These are phyloP conservation scores for Pangasianodon hypophthalmus DNA, from an alignment of 2,113 vertebrate species.

Conservation along the genomic window DNA sequence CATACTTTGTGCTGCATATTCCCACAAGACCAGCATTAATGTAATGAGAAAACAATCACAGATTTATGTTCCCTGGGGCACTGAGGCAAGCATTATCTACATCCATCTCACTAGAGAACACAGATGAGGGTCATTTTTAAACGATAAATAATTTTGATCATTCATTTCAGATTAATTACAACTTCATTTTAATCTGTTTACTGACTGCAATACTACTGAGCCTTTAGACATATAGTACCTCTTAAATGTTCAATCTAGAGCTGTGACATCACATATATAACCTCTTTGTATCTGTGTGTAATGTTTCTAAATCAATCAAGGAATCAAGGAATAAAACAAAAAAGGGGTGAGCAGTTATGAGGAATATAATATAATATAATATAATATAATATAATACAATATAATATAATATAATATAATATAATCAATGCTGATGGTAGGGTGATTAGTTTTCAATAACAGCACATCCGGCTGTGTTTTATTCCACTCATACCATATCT, in stretches of 20 bases:
- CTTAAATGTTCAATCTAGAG: not conserved
- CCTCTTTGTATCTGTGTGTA: not conserved
- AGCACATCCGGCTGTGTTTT: not conserved
- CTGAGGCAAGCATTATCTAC: conserved; percentile 11
- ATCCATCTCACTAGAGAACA: conserved; percentile 19
- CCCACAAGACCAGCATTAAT: conserved; percentile 14
- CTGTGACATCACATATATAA: not conserved
- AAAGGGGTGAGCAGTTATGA: not conserved
- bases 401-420: not conserved
- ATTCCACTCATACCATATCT: not conserved
- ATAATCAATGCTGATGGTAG: not conserved
- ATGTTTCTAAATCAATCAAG: conserved; percentile 5
- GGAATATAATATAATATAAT: no score
- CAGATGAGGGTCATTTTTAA: conserved; percentile 15
- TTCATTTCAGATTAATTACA: conserved; percentile 19
- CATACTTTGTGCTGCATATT: conserved; percentile 13
- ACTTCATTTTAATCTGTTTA: not conserved
- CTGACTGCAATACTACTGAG: not conserved
- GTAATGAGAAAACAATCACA: conserved; percentile 29
- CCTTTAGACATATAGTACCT: not conserved
- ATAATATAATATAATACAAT: not conserved
- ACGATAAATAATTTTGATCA: not conserved
- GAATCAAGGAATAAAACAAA: not conserved
- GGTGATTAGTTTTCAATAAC: not conserved
- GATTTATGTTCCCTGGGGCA: conserved; percentile 28